Base-by-base conservation (phyloP, 2,113 vertebrate species). In the Piprites chloris region DNA sequence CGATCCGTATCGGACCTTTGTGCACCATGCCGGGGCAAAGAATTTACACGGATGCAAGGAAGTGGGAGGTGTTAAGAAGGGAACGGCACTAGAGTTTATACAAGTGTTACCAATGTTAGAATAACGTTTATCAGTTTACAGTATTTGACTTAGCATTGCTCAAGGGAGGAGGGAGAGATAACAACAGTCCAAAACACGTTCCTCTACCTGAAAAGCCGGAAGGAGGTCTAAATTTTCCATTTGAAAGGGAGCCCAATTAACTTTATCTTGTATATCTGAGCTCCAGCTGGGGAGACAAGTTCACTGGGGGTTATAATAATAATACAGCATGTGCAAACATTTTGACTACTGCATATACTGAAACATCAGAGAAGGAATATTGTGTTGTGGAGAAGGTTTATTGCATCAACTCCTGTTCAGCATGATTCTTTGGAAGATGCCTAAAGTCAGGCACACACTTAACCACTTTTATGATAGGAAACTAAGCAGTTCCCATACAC, bases 81-180 rank as follows among this genome's bases (percentile, higher is more conserved):
- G 90, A 97, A 94, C 2, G 1, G 80, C 33, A 71, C 80, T 33
- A 9, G 63, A 85, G 84, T 96, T 95, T 95, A 90, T 61, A 86
- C n/a, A 50, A 81, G 90, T 87, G 74, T 89, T 93, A 85, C 80
- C 78, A 93, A 35, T 76, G 93, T 97, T 95, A 96, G 92, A 97
- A 94, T 66, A 86, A 88, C 73, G 91, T 87, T 97, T 97, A 95
- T 94, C 94, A 80, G 94, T 82, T 96, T 96, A 89, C 91, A 95
- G 92, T 50, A 88, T 85, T 97, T 96, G 85, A 92, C 61, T 97
- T 90, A 90, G 92, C 95, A 87, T 94, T 92, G 93, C 97, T 97
- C 95, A 97, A 81, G 96, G 97, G 97, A 97, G 77, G 88, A 95
- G 84, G 41, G 61, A 97, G 94, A 97, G 95, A 96, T 93, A 97